Percentiles rank a stretch among this genome's conserved stretches.
phyloP scores from a whole-genome alignment of 1,140 invertebrate genomes.

The Drosophila azteca region DNA sequence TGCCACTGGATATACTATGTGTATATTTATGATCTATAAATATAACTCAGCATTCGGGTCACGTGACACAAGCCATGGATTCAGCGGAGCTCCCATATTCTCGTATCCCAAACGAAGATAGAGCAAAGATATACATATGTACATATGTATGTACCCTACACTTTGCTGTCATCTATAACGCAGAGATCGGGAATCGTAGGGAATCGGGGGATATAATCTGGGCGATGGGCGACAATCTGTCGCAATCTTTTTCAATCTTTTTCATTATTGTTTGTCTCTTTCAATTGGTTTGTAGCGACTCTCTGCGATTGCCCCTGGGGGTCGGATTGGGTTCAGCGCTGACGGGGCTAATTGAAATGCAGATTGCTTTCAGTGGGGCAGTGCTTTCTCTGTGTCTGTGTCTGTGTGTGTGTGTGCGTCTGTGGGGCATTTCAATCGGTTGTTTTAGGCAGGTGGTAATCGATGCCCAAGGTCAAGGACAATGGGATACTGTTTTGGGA shows the following conservation, averaged over 20 bases:
- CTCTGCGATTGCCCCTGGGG: slow-evolving; percentile 17
- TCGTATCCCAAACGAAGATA: too few species aligned
- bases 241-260: slow-evolving; percentile 16
- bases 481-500: neutral
- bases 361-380: slow-evolving; percentile 29
- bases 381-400: neutral
- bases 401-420: neutral
- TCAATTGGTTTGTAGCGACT: slow-evolving; percentile 40
- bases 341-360: slow-evolving; percentile 40
- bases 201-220: neutral
- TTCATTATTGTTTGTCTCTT: slow-evolving; percentile 15
- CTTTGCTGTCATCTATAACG: too few species aligned
- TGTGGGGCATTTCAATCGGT: slow-evolving; percentile 20
- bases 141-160: too few species aligned
- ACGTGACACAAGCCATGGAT: too few species aligned
- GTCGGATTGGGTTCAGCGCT: neutral
- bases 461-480: slow-evolving; percentile 21
- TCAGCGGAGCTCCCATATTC: too few species aligned
- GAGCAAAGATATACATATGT: too few species aligned
- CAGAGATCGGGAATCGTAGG: too few species aligned
- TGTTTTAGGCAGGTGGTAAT: slow-evolving; percentile 25
- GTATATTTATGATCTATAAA: slow-evolving; percentile 36
- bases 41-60: neutral
- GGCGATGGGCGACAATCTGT: too few species aligned
- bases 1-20: too few species aligned